phyloP scores from a whole-genome alignment of 2,888 invertebrate species.

The Tetranychus truncatus region DNA sequence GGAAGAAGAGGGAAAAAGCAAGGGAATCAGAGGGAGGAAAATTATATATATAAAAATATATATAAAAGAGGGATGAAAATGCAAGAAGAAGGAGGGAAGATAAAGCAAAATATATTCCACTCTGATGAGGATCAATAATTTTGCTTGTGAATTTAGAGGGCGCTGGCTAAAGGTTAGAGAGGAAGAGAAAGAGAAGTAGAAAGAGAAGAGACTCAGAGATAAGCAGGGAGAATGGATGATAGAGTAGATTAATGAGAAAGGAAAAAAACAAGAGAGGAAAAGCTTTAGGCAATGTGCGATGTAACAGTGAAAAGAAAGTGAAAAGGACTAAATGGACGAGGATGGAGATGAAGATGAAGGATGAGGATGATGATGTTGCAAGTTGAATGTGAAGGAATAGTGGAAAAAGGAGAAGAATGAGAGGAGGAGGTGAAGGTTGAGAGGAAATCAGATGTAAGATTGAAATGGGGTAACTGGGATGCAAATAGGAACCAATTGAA shows the following conservation, averaged over 20 bases:
- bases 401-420: no score
- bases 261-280: background rate
- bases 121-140: background rate
- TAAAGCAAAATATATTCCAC: background rate
- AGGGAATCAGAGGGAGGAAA: constrained; percentile 8
- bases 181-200: background rate
- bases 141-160: background rate
- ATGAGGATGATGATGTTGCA: background rate
- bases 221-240: background rate
- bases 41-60: background rate
- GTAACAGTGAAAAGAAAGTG: background rate
- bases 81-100: background rate
- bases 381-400: no score
- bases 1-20: background rate
- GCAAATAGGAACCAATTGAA: background rate
- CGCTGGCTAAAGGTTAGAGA: constrained; percentile 4
- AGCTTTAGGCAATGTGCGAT: background rate
- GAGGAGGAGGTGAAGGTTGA: background rate
- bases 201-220: background rate
- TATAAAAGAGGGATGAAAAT: background rate
- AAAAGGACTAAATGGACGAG: background rate
- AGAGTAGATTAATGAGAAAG: constrained; percentile 3
- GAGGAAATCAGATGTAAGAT: background rate
- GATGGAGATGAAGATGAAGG: background rate
- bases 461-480: constrained; percentile 1